These are phyloP conservation scores for Crossocerus cetratus DNA, from an alignment of 2,888 invertebrate species.

Conservation along the genomic window DNA sequence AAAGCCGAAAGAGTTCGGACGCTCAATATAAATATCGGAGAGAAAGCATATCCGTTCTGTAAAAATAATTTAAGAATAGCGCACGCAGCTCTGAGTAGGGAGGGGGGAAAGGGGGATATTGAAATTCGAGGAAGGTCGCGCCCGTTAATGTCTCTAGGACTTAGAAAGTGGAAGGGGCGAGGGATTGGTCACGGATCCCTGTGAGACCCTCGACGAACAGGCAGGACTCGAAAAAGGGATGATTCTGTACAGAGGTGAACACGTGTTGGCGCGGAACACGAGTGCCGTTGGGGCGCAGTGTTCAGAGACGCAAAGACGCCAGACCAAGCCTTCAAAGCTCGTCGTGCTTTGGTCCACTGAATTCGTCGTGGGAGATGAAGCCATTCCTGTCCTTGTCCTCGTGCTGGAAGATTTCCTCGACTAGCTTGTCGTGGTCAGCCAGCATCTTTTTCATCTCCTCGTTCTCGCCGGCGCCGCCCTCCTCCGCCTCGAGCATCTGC, in stretches of 20 bases:
- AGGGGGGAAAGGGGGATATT: not conserved
- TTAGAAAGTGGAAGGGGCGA: not conserved
- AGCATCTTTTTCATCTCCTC: slow-evolving; percentile 90
- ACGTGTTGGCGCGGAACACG: slow-evolving; percentile 55
- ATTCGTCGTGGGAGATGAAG: slow-evolving; percentile 96
- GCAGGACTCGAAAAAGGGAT: slow-evolving; percentile 35
- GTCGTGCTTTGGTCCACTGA: slow-evolving; percentile 98
- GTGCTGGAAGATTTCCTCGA: slow-evolving; percentile 97
- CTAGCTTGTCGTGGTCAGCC: slow-evolving; percentile 93
- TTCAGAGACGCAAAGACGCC: slow-evolving; percentile 51
- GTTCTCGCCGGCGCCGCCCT: slow-evolving; percentile 80
- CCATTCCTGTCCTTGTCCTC: slow-evolving; percentile 98
- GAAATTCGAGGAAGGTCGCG: too few species aligned
- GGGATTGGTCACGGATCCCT: slow-evolving; percentile 19
- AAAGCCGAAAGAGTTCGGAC: too few species aligned
- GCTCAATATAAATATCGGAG: too few species aligned
- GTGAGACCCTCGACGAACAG: slow-evolving; percentile 19
- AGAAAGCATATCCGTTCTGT: too few species aligned
- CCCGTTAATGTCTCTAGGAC: not conserved
- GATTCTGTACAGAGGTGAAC: slow-evolving; percentile 52
- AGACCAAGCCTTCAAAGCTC: slow-evolving; percentile 85
- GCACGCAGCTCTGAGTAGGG: not conserved
- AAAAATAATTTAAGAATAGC: too few species aligned
- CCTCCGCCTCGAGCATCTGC: slow-evolving; percentile 90
- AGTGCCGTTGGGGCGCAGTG: slow-evolving; percentile 44